Base-by-base conservation (phyloP, 2,113 vertebrate species). In the Ovibos moschatus region DNA sequence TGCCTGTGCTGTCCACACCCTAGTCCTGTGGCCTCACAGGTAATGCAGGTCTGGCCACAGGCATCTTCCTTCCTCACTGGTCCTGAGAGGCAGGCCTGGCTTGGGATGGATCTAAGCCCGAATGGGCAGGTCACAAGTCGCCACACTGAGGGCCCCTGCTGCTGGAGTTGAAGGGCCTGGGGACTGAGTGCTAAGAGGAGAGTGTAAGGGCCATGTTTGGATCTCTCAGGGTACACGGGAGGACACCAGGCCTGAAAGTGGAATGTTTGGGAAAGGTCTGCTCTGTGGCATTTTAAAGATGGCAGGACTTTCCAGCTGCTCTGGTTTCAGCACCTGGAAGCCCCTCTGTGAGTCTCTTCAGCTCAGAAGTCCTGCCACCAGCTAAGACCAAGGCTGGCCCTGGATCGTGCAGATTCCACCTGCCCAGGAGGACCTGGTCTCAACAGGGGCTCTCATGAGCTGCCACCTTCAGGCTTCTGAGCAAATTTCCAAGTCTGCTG, bases 321-420 rank as follows among this genome's bases (percentile, higher is more conserved):
- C 33, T 74, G 33, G 50, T 51, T 57, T 62, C 43, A 9, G 23
- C 2, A 55, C 25, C 11, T 2, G 4, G 21, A 45, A 47, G 87
- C 6, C 50, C 8, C 11, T 62, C 2, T 51, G 21, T 11, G 79
- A 55, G 36, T 28, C 53, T n/a, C 71, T 33, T 28, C 3, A 4
- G 90, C 58, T 40, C 4, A 0, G 33, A 36, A 85, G 13, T 1
- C 17, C 28, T 23, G 57, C 36, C 2, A 19, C 51, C 36, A 33
- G 89, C 19, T 3, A 7, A 47, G 51, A 25, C 40, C 7, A 13
- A 33, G 14, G 8, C 74, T 43, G 27, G 53, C 15, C 50, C 60
- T 25, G 58, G n/a, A 27, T 47, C 19, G 12, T 0, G 6, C 1
- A 0, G 51, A 15, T 36, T 36, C 43, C 5, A 16, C 2, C 40